Base-by-base conservation (phyloP, 1,140 invertebrate species). In the Proctacanthus coquilletti region DNA sequence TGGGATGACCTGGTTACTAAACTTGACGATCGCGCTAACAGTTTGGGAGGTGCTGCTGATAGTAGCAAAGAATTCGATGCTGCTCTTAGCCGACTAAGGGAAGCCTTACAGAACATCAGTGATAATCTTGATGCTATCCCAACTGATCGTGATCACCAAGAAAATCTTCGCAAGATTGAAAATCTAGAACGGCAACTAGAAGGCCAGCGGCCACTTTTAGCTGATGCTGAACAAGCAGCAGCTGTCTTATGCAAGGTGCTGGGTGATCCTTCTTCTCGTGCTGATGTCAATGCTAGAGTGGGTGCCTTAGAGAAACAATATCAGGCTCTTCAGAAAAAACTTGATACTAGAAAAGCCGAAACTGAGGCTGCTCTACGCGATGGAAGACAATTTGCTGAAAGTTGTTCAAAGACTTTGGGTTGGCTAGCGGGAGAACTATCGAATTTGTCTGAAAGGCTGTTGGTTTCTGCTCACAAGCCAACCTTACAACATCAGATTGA, bases 11-110 rank as follows among this genome's bases (percentile, higher is more conserved):
- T 92, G 25, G 53, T 62, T 11, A 69, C 68, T 19, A 75, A 79
- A 49, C 55, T 93, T 34, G 86, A 91, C 47, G 77, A 85, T 42
- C 71, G 87, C 15, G 84, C 85, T 11, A 74, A 78, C 19, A 84
- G 77, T 45, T 63, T 93, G 14, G 84, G 85, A 32, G 84, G 85
- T 13, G 85, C 86, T 5, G 84, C 81, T 27, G 84, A 87, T 47
- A 85, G 84, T 6, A 88, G 84, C 40, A 73, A 83, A 39, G 86
- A 93, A 55, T 93, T 94, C 53, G 86, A 91, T 56, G 81, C 84
- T 0, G 84, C 80, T 13, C 66, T 89, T 2, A 76, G 76, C 39
- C 71, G 84, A 8, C 62, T 93, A 1, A 68, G 80, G 20, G 81
- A 85, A 52, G 80, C 81, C 8, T 58, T 95, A 21, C 81, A 88